A percentile compares a stretch with the other conserved stretches of the same genome.
Conservation (phyloP, 2,888 invertebrate genomes). For the Alcis repandata region DNA sequence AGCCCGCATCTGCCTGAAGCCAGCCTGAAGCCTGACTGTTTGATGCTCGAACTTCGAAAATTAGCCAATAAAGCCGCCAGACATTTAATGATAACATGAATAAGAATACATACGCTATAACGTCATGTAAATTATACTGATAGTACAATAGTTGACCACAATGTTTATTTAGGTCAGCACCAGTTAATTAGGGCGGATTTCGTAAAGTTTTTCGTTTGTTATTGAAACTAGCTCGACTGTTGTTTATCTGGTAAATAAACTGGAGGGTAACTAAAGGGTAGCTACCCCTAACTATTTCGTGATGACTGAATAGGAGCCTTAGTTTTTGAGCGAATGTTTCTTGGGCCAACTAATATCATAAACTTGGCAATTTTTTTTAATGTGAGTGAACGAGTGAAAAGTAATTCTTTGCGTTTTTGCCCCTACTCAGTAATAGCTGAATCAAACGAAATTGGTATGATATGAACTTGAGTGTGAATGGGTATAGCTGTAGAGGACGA, state of each 20-base stretch:
- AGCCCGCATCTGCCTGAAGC: too few relatives aligned
- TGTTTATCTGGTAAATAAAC: constrained; percentile 53
- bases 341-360: constrained; percentile 1
- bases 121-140: constrained; percentile 12
- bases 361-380: background rate
- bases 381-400: too few relatives aligned
- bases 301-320: constrained; percentile 29
- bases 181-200: constrained; percentile 49
- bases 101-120: background rate
- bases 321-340: constrained; percentile 10
- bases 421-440: background rate
- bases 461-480: too few relatives aligned
- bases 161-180: constrained; percentile 49
- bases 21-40: too few relatives aligned
- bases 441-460: background rate
- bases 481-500: too few relatives aligned
- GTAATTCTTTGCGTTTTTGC: too few relatives aligned
- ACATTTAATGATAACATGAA: too few relatives aligned
- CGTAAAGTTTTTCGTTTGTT: constrained; percentile 51
- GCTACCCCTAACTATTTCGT: constrained; percentile 15
- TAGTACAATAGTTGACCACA: constrained; percentile 25
- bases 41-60: too few relatives aligned
- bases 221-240: constrained; percentile 49
- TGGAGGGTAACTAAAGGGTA: constrained; percentile 32
- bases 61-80: too few relatives aligned